These are phyloP conservation scores for Calcarius ornatus DNA, from an alignment of 2,113 vertebrate genomes.

Conservation along the genomic window DNA sequence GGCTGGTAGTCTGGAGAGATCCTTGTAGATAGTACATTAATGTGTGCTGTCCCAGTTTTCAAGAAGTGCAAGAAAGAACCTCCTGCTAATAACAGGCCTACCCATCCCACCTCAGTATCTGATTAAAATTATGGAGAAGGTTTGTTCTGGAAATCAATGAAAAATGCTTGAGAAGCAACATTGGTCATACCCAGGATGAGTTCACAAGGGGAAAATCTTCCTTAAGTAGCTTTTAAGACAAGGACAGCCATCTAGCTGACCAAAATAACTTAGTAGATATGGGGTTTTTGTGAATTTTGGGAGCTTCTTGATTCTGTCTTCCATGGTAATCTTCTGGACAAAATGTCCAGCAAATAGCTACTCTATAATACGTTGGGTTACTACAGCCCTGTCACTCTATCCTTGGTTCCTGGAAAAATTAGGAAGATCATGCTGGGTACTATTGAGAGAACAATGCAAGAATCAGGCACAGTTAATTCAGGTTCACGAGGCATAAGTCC, in stretches of 20 bases:
- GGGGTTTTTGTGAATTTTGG: neutral
- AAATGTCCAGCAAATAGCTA: neutral
- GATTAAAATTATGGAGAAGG: neutral
- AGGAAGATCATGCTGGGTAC: neutral
- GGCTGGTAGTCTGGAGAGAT: neutral
- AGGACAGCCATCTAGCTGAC: neutral
- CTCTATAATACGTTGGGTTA: fast-evolving
- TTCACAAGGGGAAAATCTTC: neutral
- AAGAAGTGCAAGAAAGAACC: neutral
- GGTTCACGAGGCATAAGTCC: neutral
- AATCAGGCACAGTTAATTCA: neutral
- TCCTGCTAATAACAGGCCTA: neutral
- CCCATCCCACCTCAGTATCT: neutral
- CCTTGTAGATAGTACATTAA: neutral
- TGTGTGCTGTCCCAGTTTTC: neutral
- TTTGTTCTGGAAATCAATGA: neutral
- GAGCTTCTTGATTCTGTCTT: neutral
- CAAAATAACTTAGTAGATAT: neutral
- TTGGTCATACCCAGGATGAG: neutral
- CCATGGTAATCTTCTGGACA: neutral
- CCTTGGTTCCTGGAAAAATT: neutral
- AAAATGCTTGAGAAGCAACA: neutral
- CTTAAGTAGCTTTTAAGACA: neutral
- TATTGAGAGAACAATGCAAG: neutral
- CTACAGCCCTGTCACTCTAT: neutral